Conservation (phyloP, 2,888 invertebrate genomes). For the Tortrix viridana region DNA sequence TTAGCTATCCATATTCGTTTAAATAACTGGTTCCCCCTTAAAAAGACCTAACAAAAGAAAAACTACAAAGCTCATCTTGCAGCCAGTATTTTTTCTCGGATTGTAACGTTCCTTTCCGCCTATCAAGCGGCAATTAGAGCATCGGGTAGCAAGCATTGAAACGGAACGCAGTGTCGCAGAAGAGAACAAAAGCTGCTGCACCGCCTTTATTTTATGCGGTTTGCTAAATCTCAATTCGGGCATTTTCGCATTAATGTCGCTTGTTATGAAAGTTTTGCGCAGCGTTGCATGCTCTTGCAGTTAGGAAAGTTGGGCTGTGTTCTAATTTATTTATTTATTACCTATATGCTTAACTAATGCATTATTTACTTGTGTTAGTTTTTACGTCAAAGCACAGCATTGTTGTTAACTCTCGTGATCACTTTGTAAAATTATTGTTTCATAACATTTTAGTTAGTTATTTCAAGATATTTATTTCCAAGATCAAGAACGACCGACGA, state of each 20-base stretch:
- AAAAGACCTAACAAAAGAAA: background rate
- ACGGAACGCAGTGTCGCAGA: slow-evolving; percentile 41
- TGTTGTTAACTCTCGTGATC: too few species aligned
- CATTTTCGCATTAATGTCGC: background rate
- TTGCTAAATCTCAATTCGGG: background rate
- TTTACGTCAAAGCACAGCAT: too few species aligned
- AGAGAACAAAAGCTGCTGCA: slow-evolving; percentile 48
- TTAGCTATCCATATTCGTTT: too few species aligned
- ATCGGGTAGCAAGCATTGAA: slow-evolving; percentile 46
- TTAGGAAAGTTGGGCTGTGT: background rate
- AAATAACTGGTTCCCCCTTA: too few species aligned
- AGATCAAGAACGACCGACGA: too few species aligned
- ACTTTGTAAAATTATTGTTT: too few species aligned
- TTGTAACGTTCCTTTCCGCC: slow-evolving; percentile 46
- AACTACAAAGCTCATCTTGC: background rate
- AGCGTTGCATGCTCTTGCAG: background rate
- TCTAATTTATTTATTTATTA: too few species aligned
- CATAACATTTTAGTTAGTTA: too few species aligned
- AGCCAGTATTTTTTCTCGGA: slow-evolving; percentile 32
- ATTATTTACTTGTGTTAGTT: too few species aligned
- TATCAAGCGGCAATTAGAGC: slow-evolving; percentile 56
- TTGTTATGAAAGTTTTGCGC: background rate
- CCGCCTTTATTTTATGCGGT: background rate
- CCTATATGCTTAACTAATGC: too few species aligned
- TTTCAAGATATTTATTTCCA: too few species aligned